Evolutionary conservation across 2,113 vertebrate genomes (phyloP).

Genomic region (Melanerpes formicivorus): DNA sequence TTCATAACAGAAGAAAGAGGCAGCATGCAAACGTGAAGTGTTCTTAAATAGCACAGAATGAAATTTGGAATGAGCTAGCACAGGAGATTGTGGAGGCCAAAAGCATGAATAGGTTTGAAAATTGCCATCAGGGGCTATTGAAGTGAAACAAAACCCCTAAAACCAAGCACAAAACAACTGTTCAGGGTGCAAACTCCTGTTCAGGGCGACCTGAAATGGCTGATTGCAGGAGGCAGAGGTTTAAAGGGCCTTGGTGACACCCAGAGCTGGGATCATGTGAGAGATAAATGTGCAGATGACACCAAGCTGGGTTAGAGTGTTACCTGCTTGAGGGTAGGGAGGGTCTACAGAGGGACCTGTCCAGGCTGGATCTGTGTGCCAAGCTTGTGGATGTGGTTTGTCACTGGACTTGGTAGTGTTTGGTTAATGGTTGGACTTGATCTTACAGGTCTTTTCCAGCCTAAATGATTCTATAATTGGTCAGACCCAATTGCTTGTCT

Average conservation of each 20-base stretch:
- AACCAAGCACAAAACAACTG: not conserved
- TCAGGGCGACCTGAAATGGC: not conserved
- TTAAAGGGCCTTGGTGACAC: not conserved
- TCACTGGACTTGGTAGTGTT: no score
- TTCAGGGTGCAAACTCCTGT: not conserved
- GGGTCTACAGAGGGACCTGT: no score
- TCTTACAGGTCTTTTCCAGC: no score
- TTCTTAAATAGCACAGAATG: not conserved
- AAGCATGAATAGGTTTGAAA: constrained; percentile 8
- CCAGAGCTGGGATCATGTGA: not conserved
- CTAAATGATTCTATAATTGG: not conserved
- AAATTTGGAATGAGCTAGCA: not conserved
- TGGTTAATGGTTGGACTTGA: no score
- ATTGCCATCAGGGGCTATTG: not conserved
- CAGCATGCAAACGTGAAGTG: not conserved
- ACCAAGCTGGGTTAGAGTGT: no score
- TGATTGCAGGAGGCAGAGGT: not conserved
- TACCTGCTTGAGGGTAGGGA: no score
- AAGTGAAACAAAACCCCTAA: constrained; percentile 3
- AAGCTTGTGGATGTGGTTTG: no score
- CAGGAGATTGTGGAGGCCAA: constrained; percentile 1
- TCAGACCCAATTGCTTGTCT: not conserved
- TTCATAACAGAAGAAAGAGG: not conserved
- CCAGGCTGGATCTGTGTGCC: no score
- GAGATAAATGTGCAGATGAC: not conserved